Conservation (phyloP, 2,888 invertebrate species). For the Mamestra brassicae region DNA sequence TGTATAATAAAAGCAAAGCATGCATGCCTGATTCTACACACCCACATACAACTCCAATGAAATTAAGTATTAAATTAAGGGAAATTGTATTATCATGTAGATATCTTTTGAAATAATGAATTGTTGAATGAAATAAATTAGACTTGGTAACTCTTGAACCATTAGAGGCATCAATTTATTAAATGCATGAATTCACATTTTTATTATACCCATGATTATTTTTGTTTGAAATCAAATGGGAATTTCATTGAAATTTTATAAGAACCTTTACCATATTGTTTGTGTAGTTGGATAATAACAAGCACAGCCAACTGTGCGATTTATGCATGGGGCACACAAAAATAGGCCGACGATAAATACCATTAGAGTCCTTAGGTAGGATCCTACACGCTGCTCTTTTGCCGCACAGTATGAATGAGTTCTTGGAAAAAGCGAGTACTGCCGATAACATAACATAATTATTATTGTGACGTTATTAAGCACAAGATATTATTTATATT, state of each 20-base stretch:
- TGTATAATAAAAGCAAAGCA: slow-evolving; percentile 44
- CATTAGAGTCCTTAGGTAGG: slow-evolving; percentile 88
- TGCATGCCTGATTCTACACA: slow-evolving; percentile 49
- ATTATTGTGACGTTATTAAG: slow-evolving; percentile 68
- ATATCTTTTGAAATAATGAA: slow-evolving; percentile 21
- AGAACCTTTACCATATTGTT: slow-evolving; percentile 40
- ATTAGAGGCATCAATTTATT: slow-evolving; percentile 6
- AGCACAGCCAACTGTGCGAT: slow-evolving; percentile 56
- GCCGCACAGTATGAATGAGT: slow-evolving; percentile 89
- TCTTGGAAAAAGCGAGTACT: slow-evolving; percentile 88
- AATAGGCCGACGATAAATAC: slow-evolving; percentile 82
- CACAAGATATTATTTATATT: slow-evolving; percentile 33
- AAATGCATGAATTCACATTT: not conserved
- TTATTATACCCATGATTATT: not conserved
- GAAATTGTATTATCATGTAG: slow-evolving; percentile 2
- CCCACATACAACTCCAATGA: slow-evolving; percentile 61
- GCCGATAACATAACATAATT: slow-evolving; percentile 77
- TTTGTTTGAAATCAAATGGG: not conserved
- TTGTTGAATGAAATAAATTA: slow-evolving; percentile 20
- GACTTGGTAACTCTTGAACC: slow-evolving; percentile 7
- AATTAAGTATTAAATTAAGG: slow-evolving; percentile 38
- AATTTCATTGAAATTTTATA: slow-evolving; percentile 61
- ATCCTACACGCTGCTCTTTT: slow-evolving; percentile 88
- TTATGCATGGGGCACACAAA: slow-evolving; percentile 58
- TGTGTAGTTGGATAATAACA: slow-evolving; percentile 55